These are phyloP conservation scores for Chaenodraco wilsoni DNA, from an alignment of 2,797 vertebrate species.

Conservation along the genomic window DNA sequence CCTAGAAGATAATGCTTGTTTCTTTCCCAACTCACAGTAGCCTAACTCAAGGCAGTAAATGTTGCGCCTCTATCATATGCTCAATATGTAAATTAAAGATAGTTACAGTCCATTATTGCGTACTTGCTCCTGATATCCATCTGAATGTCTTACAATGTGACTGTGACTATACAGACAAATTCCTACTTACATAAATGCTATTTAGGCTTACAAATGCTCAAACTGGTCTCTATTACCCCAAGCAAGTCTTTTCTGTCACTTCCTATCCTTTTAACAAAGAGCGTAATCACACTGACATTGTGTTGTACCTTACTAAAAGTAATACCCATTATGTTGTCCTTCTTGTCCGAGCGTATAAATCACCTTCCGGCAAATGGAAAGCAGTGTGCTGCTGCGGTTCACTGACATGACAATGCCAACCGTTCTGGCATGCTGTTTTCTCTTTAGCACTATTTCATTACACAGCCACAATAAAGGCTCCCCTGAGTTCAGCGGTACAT, in stretches of 20 bases:
- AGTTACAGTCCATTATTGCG: background rate
- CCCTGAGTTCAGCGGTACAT: conserved; percentile 35
- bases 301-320: conserved; percentile 22
- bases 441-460: conserved; percentile 35
- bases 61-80: background rate
- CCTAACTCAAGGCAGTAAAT: background rate
- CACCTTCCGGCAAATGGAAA: conserved; percentile 56
- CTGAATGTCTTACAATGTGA: background rate
- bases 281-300: conserved; percentile 32
- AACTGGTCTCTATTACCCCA: background rate
- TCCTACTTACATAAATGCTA: conserved; percentile 2
- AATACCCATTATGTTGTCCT: conserved; percentile 37
- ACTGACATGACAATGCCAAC: conserved; percentile 48
- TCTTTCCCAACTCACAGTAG: too few relatives aligned
- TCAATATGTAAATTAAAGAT: background rate
- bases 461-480: conserved; percentile 32
- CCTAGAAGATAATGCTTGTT: background rate
- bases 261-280: conserved; percentile 20
- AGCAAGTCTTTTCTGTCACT: background rate
- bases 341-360: conserved; percentile 55
- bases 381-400: conserved; percentile 45
- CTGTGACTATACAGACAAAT: conserved; percentile 11
- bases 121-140: background rate
- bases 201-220: background rate
- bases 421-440: conserved; percentile 27